These are phyloP conservation scores for Nannoperca obscura DNA, from an alignment of 2,797 vertebrate genomes.

Conservation along the genomic window DNA sequence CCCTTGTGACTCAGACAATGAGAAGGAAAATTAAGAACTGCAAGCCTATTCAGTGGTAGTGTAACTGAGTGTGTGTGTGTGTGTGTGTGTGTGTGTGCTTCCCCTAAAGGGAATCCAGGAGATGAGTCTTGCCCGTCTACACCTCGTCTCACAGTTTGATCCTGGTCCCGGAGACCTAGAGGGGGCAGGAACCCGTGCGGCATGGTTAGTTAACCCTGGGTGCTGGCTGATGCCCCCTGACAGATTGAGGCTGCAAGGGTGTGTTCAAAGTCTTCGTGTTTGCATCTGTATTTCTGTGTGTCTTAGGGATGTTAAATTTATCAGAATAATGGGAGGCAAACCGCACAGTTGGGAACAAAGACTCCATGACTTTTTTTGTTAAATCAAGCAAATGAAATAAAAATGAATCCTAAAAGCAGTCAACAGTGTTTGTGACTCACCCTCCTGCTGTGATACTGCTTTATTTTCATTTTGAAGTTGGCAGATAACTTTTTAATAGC, in stretches of 20 bases:
- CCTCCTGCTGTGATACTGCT: slow-evolving; percentile 26
- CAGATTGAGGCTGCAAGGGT: slow-evolving; percentile 82
- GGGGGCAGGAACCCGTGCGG: slow-evolving; percentile 47
- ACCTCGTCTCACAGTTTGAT: slow-evolving; percentile 51
- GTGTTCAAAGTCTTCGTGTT: slow-evolving; percentile 29
- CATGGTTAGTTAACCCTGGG: slow-evolving; percentile 59
- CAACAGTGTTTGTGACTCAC: slow-evolving; percentile 37
- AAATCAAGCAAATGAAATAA: slow-evolving; percentile 44
- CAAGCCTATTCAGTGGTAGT: slow-evolving; percentile 10
- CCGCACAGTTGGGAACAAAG: slow-evolving; percentile 20
- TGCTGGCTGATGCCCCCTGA: slow-evolving; percentile 80
- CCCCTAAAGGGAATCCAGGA: slow-evolving; percentile 37
- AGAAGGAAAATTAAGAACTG: slow-evolving; percentile 46
- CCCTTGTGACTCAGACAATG: slow-evolving; percentile 50
- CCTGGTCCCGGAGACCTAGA: slow-evolving; percentile 37
- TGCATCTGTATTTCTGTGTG: slow-evolving; percentile 15
- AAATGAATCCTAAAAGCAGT: slow-evolving; percentile 42
- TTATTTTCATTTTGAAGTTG: slow-evolving; percentile 16
- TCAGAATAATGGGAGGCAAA: slow-evolving; percentile 55
- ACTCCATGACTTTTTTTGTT: slow-evolving; percentile 42
- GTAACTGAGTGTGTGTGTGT: background rate
- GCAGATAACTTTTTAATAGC: slow-evolving; percentile 49
- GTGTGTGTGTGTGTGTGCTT: slow-evolving; percentile 31
- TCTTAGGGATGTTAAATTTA: slow-evolving; percentile 29
- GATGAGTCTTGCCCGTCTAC: slow-evolving; percentile 35